These are phyloP conservation scores for Eristalis pertinax DNA, from an alignment of 2,888 invertebrate genomes.

Conservation along the genomic window DNA sequence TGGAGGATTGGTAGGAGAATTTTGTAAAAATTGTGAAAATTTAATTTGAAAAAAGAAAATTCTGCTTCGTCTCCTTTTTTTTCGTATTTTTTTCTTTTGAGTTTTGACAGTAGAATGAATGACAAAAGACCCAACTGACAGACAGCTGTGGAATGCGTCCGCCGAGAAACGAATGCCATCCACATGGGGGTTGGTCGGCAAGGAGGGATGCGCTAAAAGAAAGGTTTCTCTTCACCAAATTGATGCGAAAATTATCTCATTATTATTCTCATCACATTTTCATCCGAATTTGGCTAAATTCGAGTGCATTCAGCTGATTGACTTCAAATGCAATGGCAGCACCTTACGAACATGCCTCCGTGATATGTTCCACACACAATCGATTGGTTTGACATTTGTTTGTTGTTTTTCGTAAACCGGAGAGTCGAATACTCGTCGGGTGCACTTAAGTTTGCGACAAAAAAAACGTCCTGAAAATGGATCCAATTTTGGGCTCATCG, in stretches of 20 bases:
- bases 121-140: constrained; percentile 55
- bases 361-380: not conserved
- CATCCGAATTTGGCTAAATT: too few species aligned
- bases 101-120: constrained; percentile 53
- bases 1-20: constrained; percentile 22
- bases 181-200: not conserved
- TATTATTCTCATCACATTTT: too few species aligned
- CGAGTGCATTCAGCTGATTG: too few species aligned
- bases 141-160: not conserved
- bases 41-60: constrained; percentile 63
- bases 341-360: not conserved
- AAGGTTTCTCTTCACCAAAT: not conserved
- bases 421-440: not conserved
- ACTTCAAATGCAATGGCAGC: too few species aligned
- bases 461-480: constrained; percentile 11
- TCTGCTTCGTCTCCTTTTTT: constrained; percentile 68
- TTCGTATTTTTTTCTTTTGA: constrained; percentile 25
- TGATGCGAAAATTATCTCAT: not conserved
- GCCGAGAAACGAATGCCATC: not conserved
- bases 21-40: constrained; percentile 68
- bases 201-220: not conserved
- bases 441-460: not conserved
- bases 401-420: not conserved
- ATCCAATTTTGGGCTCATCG: not conserved
- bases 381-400: constrained; percentile 20